Evolutionary conservation across 1,140 invertebrate genomes (phyloP).

Genomic region (Anastatus disparis): DNA sequence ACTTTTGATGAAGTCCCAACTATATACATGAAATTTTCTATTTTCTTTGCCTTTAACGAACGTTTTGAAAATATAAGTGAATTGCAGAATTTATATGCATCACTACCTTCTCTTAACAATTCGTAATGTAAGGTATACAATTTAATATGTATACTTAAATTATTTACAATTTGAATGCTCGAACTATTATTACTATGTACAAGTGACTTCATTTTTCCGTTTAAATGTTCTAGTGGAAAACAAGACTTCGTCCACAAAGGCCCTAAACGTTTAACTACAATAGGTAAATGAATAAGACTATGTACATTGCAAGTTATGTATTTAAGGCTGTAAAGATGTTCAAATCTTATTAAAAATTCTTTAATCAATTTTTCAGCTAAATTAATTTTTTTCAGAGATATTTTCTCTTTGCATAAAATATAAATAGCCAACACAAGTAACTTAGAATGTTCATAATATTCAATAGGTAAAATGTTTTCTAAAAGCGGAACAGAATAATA

Average conservation of each 20-base stretch:
- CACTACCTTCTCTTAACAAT: background rate
- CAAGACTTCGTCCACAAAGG: slow-evolving; percentile 19
- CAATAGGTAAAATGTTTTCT: slow-evolving; percentile 7
- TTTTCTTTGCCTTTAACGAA: too few species aligned
- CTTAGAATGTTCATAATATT: slow-evolving; percentile 32
- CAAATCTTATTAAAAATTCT: background rate
- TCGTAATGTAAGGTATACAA: background rate
- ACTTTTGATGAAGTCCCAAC: too few species aligned
- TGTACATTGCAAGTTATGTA: slow-evolving; percentile 32
- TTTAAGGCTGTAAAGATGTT: background rate
- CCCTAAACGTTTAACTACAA: slow-evolving; percentile 19
- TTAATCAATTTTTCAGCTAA: slow-evolving; percentile 42
- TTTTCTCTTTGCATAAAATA: slow-evolving; percentile 11
- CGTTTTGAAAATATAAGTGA: background rate
- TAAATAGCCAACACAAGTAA: slow-evolving; percentile 18
- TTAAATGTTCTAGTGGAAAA: slow-evolving; percentile 18
- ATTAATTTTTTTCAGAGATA: slow-evolving; percentile 10
- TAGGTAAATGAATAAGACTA: slow-evolving; percentile 24
- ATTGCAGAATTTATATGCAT: background rate
- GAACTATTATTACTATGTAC: background rate
- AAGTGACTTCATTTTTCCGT: slow-evolving; percentile 32
- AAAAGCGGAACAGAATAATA: slow-evolving; percentile 38
- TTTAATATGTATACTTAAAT: background rate
- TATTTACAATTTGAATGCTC: background rate
- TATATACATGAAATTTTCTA: too few species aligned